Conservation (phyloP, 2,797 vertebrate species). For the Danio tinwini region DNA sequence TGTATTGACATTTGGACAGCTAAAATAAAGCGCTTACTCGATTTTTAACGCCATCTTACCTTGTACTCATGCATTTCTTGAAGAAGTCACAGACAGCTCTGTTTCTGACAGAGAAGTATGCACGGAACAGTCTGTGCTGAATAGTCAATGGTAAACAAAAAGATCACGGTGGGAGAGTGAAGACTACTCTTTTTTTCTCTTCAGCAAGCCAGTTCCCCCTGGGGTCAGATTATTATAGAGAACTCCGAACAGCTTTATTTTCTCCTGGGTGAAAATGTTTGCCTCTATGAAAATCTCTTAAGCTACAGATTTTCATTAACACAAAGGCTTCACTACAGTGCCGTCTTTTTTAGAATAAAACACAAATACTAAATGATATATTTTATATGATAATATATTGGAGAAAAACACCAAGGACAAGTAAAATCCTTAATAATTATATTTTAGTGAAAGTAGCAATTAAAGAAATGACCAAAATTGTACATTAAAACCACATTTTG, state of each 20-base stretch:
- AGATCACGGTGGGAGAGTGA: conserved; percentile 1
- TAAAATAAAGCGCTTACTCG: background rate
- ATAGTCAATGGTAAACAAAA: background rate
- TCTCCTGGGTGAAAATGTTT: background rate
- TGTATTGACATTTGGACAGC: background rate
- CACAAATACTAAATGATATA: background rate
- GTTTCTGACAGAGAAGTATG: background rate
- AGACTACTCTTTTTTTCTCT: background rate
- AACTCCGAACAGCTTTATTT: background rate
- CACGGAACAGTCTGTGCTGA: conserved; percentile 4
- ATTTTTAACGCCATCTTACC: background rate
- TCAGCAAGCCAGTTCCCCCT: background rate
- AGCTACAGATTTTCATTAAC: background rate
- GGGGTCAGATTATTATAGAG: conserved; percentile 16
- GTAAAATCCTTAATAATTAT: background rate
- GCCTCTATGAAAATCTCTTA: background rate
- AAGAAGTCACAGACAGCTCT: conserved; percentile 1
- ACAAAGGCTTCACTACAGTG: background rate
- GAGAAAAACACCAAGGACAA: background rate
- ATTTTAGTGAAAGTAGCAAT: background rate
- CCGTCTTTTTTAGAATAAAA: background rate
- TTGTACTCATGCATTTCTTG: conserved; percentile 1
- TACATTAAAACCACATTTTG: background rate
- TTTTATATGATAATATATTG: too few relatives aligned
- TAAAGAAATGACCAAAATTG: too few relatives aligned